Percentiles rank a stretch among this genome's conserved stretches.
Conservation (phyloP, 2,888 invertebrate genomes). For the Cryptocheilus praepositus region DNA sequence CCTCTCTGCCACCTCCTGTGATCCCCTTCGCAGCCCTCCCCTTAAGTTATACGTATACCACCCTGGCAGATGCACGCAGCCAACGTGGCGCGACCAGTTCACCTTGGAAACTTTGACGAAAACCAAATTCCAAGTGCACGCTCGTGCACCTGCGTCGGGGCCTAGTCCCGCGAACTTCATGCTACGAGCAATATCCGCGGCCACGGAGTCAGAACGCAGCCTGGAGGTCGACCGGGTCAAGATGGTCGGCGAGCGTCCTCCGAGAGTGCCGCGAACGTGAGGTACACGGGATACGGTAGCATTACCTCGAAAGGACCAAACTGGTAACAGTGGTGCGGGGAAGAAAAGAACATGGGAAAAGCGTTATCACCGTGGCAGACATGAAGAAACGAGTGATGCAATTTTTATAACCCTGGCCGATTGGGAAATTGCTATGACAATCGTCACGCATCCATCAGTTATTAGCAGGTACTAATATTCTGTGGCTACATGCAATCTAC, state of each 20-base stretch:
- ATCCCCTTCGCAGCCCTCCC: conserved; percentile 38
- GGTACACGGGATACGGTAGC: not conserved
- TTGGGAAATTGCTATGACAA: too few species aligned
- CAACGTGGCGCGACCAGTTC: conserved; percentile 62
- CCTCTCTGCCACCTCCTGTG: conserved; percentile 27
- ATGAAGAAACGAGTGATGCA: too few species aligned
- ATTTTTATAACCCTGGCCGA: too few species aligned
- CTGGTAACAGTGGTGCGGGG: too few species aligned
- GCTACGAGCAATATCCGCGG: conserved; percentile 11
- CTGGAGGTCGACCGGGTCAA: conserved; percentile 6
- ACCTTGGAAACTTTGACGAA: conserved; percentile 69
- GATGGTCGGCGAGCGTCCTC: not conserved
- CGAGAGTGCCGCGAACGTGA: conserved; percentile 5
- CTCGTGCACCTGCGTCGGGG: conserved; percentile 24
- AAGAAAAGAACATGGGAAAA: too few species aligned
- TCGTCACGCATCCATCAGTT: too few species aligned
- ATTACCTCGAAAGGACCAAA: too few species aligned
- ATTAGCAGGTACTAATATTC: too few species aligned
- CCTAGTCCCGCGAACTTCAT: conserved; percentile 31
- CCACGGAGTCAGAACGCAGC: conserved; percentile 4
- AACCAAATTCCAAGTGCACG: conserved; percentile 63
- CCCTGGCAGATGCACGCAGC: conserved; percentile 66
- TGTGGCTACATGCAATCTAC: too few species aligned
- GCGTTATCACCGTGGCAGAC: too few species aligned
- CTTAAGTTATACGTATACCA: conserved; percentile 43